phyloP scores from a whole-genome alignment of 2,113 vertebrate species.

The Poeciliopsis turrubarensis region DNA sequence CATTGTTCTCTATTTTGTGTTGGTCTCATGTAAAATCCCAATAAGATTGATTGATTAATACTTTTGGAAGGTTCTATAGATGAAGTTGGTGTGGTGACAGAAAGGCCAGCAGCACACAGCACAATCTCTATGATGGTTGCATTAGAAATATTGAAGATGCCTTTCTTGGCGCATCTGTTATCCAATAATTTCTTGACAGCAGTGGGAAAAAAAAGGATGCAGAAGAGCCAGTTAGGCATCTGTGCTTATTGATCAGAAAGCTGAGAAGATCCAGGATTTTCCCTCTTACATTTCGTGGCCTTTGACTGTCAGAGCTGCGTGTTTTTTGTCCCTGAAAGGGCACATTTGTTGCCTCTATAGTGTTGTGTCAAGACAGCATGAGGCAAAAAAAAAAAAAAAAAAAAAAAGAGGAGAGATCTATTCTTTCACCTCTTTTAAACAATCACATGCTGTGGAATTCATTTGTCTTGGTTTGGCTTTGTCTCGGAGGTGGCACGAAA shows the following conservation, averaged over 20 bases:
- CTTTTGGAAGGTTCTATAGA: neutral
- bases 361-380: slow-evolving; percentile 66
- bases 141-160: slow-evolving; percentile 65
- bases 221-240: slow-evolving; percentile 37
- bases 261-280: slow-evolving; percentile 68
- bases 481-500: slow-evolving; percentile 73
- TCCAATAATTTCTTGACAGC: slow-evolving; percentile 67
- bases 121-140: slow-evolving; percentile 51
- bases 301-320: slow-evolving; percentile 40
- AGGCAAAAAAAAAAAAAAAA: slow-evolving; percentile 14
- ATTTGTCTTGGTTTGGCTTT: slow-evolving; percentile 81
- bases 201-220: slow-evolving; percentile 29
- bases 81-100: slow-evolving; percentile 52
- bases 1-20: neutral
- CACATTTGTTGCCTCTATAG: slow-evolving; percentile 69
- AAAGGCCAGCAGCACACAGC: slow-evolving; percentile 47
- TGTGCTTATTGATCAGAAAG: slow-evolving; percentile 71
- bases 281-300: slow-evolving; percentile 37
- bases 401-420: slow-evolving; percentile 48
- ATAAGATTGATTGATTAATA: neutral
- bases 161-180: slow-evolving; percentile 71
- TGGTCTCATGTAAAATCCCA: neutral
- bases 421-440: slow-evolving; percentile 52
- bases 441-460: slow-evolving; percentile 67
- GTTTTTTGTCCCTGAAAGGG: slow-evolving; percentile 65